Evolutionary conservation across 2,888 invertebrate genomes (phyloP).

Genomic region (Latrodectus elegans): DNA sequence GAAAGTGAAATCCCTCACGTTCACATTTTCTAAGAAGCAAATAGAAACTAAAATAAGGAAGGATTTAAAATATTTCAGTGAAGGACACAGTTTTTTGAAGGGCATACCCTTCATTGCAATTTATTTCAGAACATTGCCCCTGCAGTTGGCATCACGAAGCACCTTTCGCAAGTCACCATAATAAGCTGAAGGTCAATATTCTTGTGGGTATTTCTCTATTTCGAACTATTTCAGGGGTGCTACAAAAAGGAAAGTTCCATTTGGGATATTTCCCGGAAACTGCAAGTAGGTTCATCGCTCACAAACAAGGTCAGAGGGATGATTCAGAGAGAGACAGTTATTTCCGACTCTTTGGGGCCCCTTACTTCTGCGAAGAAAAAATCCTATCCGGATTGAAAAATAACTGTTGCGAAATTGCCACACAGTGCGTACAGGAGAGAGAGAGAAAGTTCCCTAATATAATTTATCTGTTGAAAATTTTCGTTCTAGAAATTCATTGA

Average conservation of each 20-base stretch:
- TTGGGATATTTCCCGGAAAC: conserved; percentile 30
- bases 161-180: background rate
- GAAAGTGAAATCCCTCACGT: no score
- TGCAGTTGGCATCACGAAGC: no score
- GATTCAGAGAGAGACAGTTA: background rate
- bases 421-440: background rate
- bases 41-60: no score
- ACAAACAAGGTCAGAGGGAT: conserved; percentile 34
- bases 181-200: background rate
- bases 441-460: background rate
- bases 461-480: background rate
- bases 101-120: no score
- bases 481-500: background rate
- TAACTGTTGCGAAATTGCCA: background rate
- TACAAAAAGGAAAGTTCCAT: conserved; percentile 35
- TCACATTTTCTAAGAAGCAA: no score
- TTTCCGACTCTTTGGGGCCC: background rate
- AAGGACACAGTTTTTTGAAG: no score
- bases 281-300: conserved; percentile 18
- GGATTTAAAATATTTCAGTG: no score
- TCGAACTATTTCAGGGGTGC: conserved; percentile 4
- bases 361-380: background rate
- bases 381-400: background rate
- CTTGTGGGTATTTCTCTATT: background rate
- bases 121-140: no score